These are phyloP conservation scores for Glossophaga mutica DNA, from an alignment of 2,797 vertebrate species.

Conservation along the genomic window DNA sequence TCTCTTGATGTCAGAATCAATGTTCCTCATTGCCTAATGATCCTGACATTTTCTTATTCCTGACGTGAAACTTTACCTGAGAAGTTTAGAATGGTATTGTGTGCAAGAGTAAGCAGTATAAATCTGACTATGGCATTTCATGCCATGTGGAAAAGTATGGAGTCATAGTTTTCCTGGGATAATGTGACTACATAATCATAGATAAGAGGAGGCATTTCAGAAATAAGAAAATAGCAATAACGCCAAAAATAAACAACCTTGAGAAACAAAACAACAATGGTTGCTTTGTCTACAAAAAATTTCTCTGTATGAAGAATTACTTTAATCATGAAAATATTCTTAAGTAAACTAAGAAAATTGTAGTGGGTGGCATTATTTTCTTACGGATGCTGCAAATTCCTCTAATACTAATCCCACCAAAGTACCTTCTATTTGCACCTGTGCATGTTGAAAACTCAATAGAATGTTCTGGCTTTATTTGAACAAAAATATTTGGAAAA, in stretches of 20 bases:
- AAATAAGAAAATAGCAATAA: background rate
- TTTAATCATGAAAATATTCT: background rate
- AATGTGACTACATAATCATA: background rate
- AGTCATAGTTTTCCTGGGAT: background rate
- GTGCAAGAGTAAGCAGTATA: background rate
- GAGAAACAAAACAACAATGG: too few relatives aligned
- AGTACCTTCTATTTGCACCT: background rate
- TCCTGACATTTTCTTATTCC: background rate
- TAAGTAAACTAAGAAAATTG: background rate
- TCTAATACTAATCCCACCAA: background rate
- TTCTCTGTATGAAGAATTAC: background rate
- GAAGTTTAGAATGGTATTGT: background rate
- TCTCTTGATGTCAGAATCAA: background rate
- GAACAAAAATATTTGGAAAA: slow-evolving; percentile 21
- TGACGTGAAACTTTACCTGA: background rate
- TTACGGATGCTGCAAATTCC: background rate
- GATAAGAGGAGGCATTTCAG: background rate
- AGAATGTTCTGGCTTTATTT: background rate
- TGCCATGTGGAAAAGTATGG: background rate
- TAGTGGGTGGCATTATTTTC: slow-evolving; percentile 6
- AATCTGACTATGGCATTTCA: background rate
- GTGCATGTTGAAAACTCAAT: background rate
- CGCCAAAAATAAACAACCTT: too few relatives aligned
- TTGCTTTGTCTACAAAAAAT: background rate
- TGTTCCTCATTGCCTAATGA: slow-evolving; percentile 37